Evolutionary conservation across 2,113 vertebrate species (phyloP).

Genomic region (Ciconia maguari): DNA sequence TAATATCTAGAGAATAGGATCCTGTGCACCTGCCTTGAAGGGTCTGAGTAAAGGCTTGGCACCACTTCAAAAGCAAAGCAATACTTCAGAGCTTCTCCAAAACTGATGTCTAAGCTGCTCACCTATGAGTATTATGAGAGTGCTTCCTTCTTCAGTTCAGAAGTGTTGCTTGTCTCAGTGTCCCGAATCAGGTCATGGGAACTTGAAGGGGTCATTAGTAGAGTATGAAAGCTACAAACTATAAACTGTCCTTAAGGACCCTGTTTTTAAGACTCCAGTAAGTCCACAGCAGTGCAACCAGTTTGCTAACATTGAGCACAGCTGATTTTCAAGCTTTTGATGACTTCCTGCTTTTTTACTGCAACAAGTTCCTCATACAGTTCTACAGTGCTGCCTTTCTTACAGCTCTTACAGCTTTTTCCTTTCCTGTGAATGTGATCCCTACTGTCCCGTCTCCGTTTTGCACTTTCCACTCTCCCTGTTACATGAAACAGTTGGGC

Average conservation of each 20-base stretch:
- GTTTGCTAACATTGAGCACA: neutral
- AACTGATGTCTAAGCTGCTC: neutral
- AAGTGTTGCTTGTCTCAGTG: neutral
- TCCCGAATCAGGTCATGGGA: neutral
- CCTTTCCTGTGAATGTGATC: neutral
- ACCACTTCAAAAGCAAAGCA: neutral
- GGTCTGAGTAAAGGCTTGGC: neutral
- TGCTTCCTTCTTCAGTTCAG: neutral
- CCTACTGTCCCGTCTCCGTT: neutral
- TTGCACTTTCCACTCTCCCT: neutral
- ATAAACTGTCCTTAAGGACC: neutral
- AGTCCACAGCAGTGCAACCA: neutral
- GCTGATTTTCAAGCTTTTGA: neutral
- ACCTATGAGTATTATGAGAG: neutral
- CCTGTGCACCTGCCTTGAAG: neutral
- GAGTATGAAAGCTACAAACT: neutral
- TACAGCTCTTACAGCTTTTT: neutral
- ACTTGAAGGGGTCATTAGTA: neutral
- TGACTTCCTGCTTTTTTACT: neutral
- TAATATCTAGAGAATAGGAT: neutral
- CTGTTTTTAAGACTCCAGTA: neutral
- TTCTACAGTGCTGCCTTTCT: neutral
- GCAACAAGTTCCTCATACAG: accelerated
- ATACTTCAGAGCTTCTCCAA: neutral
- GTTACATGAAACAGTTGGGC: neutral